Evolutionary conservation across 2,113 vertebrate genomes (phyloP).

Genomic region (Bujurquina vittata): DNA sequence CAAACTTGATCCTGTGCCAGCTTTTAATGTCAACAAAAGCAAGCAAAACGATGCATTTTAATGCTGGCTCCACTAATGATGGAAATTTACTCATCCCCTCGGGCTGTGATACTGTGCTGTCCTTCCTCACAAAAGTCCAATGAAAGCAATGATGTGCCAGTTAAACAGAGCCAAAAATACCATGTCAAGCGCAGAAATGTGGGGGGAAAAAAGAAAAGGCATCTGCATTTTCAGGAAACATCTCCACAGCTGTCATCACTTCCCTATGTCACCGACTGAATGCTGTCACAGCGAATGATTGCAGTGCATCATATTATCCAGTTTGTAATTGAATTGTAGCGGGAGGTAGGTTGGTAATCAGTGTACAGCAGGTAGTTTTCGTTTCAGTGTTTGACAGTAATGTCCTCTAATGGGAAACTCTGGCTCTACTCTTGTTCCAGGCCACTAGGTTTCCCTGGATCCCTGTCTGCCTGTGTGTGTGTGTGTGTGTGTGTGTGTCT

Average conservation of each 20-base stretch:
- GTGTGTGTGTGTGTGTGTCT: neutral
- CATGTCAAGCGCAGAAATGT: conserved; percentile 6
- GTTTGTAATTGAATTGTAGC: conserved; percentile 77
- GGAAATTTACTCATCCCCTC: neutral
- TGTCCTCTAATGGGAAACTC: conserved; percentile 77
- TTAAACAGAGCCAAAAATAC: conserved; percentile 3
- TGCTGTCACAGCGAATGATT: conserved; percentile 49
- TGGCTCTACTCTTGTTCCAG: conserved; percentile 69
- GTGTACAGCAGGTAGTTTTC: conserved; percentile 73
- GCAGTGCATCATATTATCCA: conserved; percentile 61
- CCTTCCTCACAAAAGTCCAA: neutral
- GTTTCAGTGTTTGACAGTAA: conserved; percentile 75
- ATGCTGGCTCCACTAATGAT: neutral
- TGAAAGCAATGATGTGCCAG: neutral
- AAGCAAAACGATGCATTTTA: neutral
- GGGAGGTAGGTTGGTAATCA: conserved; percentile 71
- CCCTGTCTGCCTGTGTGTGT: conserved; percentile 1
- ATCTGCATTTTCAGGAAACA: conserved; percentile 42
- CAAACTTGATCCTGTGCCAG: neutral
- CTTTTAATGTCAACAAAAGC: conserved; percentile 5
- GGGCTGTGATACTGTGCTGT: neutral
- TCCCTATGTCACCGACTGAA: conserved; percentile 40
- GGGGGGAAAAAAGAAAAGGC: neutral
- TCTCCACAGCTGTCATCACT: conserved; percentile 54
- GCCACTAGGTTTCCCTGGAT: conserved; percentile 56